phyloP scores from a whole-genome alignment of 2,113 vertebrate genomes.

The Nothobranchius kuhntae region DNA sequence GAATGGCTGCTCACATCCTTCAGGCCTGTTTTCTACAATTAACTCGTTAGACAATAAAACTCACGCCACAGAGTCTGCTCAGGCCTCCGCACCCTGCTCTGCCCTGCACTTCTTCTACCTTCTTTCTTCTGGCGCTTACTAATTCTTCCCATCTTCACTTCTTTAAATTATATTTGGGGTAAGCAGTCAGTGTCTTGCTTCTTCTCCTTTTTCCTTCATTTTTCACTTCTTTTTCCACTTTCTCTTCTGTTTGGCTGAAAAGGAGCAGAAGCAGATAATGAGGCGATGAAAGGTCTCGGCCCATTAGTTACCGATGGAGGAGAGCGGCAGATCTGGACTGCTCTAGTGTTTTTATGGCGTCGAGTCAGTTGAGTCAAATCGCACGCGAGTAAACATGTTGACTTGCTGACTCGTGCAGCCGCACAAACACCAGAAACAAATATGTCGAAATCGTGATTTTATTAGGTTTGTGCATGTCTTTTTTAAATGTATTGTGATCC shows the following conservation, averaged over 20 bases:
- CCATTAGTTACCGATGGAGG: conserved; percentile 65
- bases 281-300: conserved; percentile 51
- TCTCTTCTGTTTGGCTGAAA: conserved; percentile 40
- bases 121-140: neutral
- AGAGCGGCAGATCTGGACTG: conserved; percentile 35
- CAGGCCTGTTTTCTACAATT: conserved; percentile 76
- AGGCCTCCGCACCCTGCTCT: conserved; percentile 27
- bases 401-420: neutral
- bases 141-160: conserved; percentile 1
- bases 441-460: neutral
- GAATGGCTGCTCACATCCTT: conserved; percentile 74
- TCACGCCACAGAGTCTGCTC: conserved; percentile 70
- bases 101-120: conserved; percentile 25
- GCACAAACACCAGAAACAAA: no score
- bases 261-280: conserved; percentile 67
- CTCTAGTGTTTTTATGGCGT: conserved; percentile 28
- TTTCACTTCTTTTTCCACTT: neutral
- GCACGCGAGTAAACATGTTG: conserved; percentile 23
- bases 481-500: neutral
- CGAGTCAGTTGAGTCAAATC: conserved; percentile 26
- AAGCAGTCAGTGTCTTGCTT: neutral
- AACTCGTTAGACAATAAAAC: conserved; percentile 75
- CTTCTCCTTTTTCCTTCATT: neutral
- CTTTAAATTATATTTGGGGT: neutral
- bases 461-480: neutral